Percentiles rank a stretch among this genome's conserved stretches.
phyloP scores from a whole-genome alignment of 2,888 invertebrate genomes.

The Cataglyphis altisquamis region DNA sequence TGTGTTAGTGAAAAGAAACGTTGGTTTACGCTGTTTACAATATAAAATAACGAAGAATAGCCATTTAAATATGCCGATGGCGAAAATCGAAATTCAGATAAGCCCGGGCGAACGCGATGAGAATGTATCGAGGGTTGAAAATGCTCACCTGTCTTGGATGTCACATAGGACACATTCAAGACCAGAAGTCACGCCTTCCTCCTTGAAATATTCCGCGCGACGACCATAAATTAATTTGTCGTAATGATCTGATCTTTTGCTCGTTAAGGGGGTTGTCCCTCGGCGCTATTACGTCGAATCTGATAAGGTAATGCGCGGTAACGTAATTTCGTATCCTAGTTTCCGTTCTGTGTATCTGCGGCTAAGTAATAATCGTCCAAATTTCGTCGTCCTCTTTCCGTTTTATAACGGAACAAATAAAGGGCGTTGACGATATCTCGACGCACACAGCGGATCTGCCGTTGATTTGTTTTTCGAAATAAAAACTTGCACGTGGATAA shows the following conservation, averaged over 20 bases:
- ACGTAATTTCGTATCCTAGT: slow-evolving; percentile 52
- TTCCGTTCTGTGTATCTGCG: slow-evolving; percentile 12
- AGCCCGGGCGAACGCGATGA: neutral
- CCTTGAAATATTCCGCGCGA: slow-evolving; percentile 31
- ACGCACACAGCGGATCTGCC: neutral
- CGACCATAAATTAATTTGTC: slow-evolving; percentile 73
- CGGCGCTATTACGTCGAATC: slow-evolving; percentile 64
- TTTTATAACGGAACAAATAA: slow-evolving; percentile 32
- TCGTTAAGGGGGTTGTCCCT: slow-evolving; percentile 73
- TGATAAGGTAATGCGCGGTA: slow-evolving; percentile 37
- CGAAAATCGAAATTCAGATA: slow-evolving; percentile 36
- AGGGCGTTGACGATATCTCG: neutral
- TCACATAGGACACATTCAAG: neutral
- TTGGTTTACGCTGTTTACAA: slow-evolving; percentile 21
- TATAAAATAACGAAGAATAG: slow-evolving; percentile 32
- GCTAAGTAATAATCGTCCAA: slow-evolving; percentile 15
- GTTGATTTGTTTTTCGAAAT: neutral
- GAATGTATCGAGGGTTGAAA: slow-evolving; percentile 51
- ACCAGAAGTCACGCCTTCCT: slow-evolving; percentile 1
- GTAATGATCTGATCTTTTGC: slow-evolving; percentile 72
- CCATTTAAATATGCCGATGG: slow-evolving; percentile 18
- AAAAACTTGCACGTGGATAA: neutral
- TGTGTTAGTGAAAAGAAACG: neutral
- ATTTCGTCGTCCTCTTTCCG: neutral
- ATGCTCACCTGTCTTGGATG: slow-evolving; percentile 55